A percentile compares a stretch with the other conserved stretches of the same genome.
phyloP scores from a whole-genome alignment of 2,797 vertebrate species.

The Sardinella longiceps region DNA sequence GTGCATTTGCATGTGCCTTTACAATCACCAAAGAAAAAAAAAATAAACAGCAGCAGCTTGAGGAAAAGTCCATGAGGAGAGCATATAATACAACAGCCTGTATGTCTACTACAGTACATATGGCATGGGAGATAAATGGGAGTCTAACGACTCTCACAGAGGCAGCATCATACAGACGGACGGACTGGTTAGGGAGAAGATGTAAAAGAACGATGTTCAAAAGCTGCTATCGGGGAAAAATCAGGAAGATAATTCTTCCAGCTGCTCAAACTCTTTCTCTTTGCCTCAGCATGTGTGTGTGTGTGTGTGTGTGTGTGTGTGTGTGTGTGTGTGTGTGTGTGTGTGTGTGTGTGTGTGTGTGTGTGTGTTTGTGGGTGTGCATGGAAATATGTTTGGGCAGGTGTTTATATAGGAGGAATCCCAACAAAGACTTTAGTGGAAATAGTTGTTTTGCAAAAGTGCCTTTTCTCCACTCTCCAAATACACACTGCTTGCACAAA shows the following conservation, averaged over 20 bases:
- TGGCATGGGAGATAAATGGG: too few species aligned
- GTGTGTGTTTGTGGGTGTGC: neutral
- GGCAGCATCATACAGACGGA: neutral
- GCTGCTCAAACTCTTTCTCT: neutral
- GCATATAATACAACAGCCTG: too few species aligned
- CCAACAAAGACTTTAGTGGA: neutral
- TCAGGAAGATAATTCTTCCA: neutral
- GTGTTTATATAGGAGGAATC: neutral
- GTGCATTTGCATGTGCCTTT: too few species aligned
- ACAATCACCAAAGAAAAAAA: too few species aligned
- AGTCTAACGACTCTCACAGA: too few species aligned
- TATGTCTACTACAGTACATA: too few species aligned
- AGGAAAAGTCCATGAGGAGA: too few species aligned
- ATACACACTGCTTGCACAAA: neutral
- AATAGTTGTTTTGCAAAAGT: neutral
- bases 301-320: neutral
- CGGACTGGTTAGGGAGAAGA: neutral
- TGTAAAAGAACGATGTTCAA: neutral
- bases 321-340: neutral
- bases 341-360: neutral
- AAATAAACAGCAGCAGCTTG: too few species aligned
- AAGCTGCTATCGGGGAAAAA: neutral
- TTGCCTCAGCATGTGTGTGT: neutral
- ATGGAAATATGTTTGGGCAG: neutral
- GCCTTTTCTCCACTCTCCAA: neutral